A percentile compares a stretch with the other conserved stretches of the same genome.
Conservation (phyloP, 2,888 invertebrate species). For the Corythucha ciliata region DNA sequence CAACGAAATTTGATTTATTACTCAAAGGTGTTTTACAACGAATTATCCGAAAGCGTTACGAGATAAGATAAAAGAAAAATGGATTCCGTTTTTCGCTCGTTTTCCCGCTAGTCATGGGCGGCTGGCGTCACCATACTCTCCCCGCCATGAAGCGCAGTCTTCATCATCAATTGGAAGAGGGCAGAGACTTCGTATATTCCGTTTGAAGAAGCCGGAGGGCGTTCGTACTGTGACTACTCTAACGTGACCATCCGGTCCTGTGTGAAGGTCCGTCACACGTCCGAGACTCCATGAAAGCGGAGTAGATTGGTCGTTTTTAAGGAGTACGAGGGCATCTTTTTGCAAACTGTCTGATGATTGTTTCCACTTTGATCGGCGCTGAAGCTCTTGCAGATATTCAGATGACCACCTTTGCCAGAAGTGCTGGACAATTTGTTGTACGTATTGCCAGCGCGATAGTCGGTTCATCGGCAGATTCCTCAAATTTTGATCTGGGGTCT, state of each 20-base stretch:
- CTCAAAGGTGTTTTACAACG: too few species aligned
- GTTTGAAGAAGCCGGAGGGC: conserved; percentile 11
- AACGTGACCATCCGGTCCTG: conserved; percentile 11
- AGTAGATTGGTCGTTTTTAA: conserved; percentile 16
- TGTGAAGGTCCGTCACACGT: neutral
- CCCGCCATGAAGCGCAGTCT: too few species aligned
- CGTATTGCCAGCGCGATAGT: conserved; percentile 11
- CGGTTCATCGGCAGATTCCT: neutral
- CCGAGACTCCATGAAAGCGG: conserved; percentile 9
- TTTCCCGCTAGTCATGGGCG: too few species aligned
- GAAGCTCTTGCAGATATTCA: conserved; percentile 10
- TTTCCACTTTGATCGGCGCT: conserved; percentile 10
- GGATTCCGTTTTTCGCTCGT: too few species aligned
- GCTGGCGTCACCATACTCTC: too few species aligned
- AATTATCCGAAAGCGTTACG: too few species aligned
- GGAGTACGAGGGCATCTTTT: conserved; percentile 1
- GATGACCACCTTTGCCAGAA: conserved; percentile 16
- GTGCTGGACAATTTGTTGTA: conserved; percentile 12
- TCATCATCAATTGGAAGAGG: conserved; percentile 11
- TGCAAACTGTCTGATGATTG: neutral
- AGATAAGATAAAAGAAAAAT: too few species aligned
- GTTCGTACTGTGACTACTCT: conserved; percentile 8
- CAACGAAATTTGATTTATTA: too few species aligned
- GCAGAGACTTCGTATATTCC: conserved; percentile 12
- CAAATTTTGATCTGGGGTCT: conserved; percentile 6